phyloP scores from a whole-genome alignment of 2,113 vertebrate species.

The Pimephales promelas region DNA sequence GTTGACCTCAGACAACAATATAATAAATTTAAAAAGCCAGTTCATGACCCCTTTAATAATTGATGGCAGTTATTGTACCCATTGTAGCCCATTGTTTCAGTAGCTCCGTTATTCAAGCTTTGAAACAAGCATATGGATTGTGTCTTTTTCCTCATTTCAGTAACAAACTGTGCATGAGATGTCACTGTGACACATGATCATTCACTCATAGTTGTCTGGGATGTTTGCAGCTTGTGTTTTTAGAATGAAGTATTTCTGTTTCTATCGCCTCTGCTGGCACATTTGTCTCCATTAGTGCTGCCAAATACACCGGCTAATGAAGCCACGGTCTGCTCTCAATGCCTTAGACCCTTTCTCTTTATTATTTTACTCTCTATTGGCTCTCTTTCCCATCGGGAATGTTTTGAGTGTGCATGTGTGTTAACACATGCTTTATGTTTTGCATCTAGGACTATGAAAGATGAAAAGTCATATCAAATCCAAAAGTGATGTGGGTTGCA shows the following conservation, averaged over 20 bases:
- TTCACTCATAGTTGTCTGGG: neutral
- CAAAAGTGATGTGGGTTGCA: neutral
- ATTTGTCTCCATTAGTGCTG: slow-evolving; percentile 63
- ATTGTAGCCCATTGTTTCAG: neutral
- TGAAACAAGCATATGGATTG: neutral
- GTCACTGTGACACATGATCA: neutral
- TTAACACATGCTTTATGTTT: neutral
- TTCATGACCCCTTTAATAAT: too few species aligned
- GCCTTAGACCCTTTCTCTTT: neutral
- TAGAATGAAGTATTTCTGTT: slow-evolving; percentile 42
- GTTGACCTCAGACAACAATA: too few species aligned
- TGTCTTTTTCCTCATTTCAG: neutral
- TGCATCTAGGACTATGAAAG: neutral
- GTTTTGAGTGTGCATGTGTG: neutral
- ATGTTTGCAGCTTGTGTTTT: slow-evolving; percentile 27
- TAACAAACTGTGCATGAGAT: neutral
- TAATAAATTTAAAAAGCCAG: too few species aligned
- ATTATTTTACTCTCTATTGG: slow-evolving; percentile 23
- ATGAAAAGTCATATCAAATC: neutral
- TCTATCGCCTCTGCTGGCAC: slow-evolving; percentile 48
- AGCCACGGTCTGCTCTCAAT: slow-evolving; percentile 19
- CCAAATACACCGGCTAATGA: slow-evolving; percentile 55
- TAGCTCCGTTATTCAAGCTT: neutral
- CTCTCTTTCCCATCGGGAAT: neutral
- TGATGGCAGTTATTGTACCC: neutral